A percentile compares a stretch with the other conserved stretches of the same genome.
Evolutionary conservation across 2,888 invertebrate species (phyloP).

Genomic region (Dusona sp.): DNA sequence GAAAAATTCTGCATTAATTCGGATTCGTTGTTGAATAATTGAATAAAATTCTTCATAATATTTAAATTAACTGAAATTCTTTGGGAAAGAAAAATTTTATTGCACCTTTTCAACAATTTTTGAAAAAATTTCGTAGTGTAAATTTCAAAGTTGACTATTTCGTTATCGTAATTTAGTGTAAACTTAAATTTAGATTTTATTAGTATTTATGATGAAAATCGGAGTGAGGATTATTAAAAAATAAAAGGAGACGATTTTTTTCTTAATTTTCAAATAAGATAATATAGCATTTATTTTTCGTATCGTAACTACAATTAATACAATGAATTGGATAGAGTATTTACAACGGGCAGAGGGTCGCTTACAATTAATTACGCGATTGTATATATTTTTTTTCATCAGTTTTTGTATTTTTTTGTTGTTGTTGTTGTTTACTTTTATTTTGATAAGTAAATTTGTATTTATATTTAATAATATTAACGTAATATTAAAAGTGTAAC

Average conservation of each 20-base stretch:
- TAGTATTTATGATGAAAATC: not conserved
- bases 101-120: too few relatives aligned
- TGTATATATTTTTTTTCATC: slow-evolving; percentile 45
- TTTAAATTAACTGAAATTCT: too few relatives aligned
- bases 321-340: slow-evolving; percentile 79
- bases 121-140: too few relatives aligned
- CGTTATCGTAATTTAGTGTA: too few relatives aligned
- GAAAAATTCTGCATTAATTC: too few relatives aligned
- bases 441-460: slow-evolving; percentile 69
- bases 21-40: too few relatives aligned
- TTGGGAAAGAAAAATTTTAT: too few relatives aligned
- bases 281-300: slow-evolving; percentile 78
- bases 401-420: slow-evolving; percentile 26
- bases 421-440: slow-evolving; percentile 61
- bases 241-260: not conserved
- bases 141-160: too few relatives aligned
- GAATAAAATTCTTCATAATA: too few relatives aligned
- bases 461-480: slow-evolving; percentile 69
- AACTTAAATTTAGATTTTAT: not conserved
- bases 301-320: slow-evolving; percentile 82
- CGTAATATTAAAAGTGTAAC: slow-evolving; percentile 73
- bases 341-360: slow-evolving; percentile 74
- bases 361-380: slow-evolving; percentile 68
- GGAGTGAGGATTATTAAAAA: not conserved
- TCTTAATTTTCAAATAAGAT: slow-evolving; percentile 71